phyloP scores from a whole-genome alignment of 1,140 invertebrate species.

The Hesperophylax magnus region DNA sequence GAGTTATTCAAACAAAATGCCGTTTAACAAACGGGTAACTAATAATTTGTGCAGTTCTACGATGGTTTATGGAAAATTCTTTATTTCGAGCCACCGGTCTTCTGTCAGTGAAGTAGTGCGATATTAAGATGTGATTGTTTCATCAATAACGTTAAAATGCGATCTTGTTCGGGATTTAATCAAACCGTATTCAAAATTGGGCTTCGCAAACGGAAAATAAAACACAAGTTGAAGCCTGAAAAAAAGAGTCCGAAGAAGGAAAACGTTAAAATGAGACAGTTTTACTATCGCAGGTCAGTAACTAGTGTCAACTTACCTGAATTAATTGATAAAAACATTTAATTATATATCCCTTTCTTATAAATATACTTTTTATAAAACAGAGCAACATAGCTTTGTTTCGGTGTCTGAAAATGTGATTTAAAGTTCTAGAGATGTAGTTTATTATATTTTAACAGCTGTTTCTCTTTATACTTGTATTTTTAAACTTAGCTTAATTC shows the following conservation, averaged over 20 bases:
- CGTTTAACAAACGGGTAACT: neutral
- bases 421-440: too few relatives aligned
- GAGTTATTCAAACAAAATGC: conserved; percentile 1
- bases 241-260: neutral
- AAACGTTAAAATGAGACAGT: neutral
- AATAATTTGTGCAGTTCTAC: neutral
- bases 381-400: too few relatives aligned
- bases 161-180: conserved; percentile 26
- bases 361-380: too few relatives aligned
- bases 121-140: conserved; percentile 31
- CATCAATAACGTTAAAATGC: neutral
- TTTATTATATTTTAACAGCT: too few relatives aligned
- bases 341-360: neutral
- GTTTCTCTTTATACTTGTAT: too few relatives aligned
- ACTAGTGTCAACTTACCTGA: too few relatives aligned
- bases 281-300: conserved; percentile 24
- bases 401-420: too few relatives aligned
- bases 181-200: conserved; percentile 42
- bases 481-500: too few relatives aligned
- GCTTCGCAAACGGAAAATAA: conserved; percentile 24
- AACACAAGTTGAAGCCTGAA: conserved; percentile 9
- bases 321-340: neutral
- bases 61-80: conserved; percentile 5
- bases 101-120: conserved; percentile 36
- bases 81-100: conserved; percentile 10